Evolutionary conservation across 2,113 vertebrate species (phyloP).

Genomic region (Puntigrus tetrazona): DNA sequence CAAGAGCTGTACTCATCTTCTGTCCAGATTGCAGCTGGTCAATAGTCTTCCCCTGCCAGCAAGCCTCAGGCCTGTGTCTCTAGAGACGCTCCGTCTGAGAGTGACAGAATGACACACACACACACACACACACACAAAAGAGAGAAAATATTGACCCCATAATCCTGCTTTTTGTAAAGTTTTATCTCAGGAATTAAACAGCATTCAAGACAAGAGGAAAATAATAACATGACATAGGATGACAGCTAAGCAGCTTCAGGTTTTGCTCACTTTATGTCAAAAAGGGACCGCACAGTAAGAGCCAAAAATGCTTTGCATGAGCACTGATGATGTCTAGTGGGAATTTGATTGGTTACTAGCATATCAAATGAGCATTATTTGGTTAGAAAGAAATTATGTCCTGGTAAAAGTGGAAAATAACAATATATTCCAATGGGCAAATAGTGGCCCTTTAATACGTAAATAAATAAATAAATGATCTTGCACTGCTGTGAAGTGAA

Average conservation of each 20-base stretch:
- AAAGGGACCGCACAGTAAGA: neutral
- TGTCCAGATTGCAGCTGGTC: constrained; percentile 50
- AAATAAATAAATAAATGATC: too few species aligned
- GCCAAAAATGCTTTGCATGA: neutral
- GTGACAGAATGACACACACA: constrained; percentile 19
- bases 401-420: neutral
- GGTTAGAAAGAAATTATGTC: neutral
- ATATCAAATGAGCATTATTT: neutral
- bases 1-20: constrained; percentile 41
- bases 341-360: neutral
- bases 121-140: neutral
- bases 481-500: neutral
- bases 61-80: constrained; percentile 37
- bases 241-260: neutral
- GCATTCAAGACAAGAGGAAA: neutral
- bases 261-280: neutral
- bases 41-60: constrained; percentile 62
- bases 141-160: neutral
- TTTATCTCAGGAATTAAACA: neutral
- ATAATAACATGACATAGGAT: neutral
- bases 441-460: neutral
- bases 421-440: neutral
- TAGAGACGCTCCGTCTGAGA: constrained; percentile 38
- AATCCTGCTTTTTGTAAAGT: constrained; percentile 13
- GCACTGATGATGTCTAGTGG: neutral